A percentile compares a stretch with the other conserved stretches of the same genome.
Conservation (phyloP, 2,888 invertebrate genomes). For the Yponomeuta sedellus region DNA sequence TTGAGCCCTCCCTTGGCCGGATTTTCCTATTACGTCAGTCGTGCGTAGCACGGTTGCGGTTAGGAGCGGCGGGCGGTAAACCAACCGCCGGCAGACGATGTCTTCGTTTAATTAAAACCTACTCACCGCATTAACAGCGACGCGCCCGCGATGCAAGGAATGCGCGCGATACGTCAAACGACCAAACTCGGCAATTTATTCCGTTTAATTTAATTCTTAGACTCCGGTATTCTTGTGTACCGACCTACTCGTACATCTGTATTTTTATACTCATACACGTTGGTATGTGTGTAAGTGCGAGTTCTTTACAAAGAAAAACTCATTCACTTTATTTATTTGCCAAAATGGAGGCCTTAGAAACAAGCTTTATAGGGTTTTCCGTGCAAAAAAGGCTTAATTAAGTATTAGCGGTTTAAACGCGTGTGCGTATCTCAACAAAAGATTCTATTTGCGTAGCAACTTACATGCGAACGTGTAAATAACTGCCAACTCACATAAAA, state of each 20-base stretch:
- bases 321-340: too few species aligned
- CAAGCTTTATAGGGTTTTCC: too few species aligned
- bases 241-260: too few species aligned
- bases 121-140: constrained; percentile 12
- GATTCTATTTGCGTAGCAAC: not conserved
- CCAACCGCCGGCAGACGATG: not conserved
- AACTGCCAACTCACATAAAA: constrained; percentile 2
- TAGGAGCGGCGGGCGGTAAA: not conserved
- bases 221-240: not conserved
- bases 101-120: constrained; percentile 13
- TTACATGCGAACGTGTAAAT: not conserved
- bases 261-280: too few species aligned
- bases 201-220: constrained; percentile 12
- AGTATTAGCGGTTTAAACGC: not conserved
- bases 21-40: not conserved
- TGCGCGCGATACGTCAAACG: constrained; percentile 11
- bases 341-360: too few species aligned
- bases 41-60: not conserved
- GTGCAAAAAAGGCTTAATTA: not conserved
- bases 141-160: constrained; percentile 3
- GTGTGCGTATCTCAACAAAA: not conserved
- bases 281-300: not conserved
- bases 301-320: too few species aligned
- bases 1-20: too few species aligned
- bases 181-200: constrained; percentile 10